phyloP scores from a whole-genome alignment of 2,797 vertebrate genomes.

The Lindbergichthys nudifrons region DNA sequence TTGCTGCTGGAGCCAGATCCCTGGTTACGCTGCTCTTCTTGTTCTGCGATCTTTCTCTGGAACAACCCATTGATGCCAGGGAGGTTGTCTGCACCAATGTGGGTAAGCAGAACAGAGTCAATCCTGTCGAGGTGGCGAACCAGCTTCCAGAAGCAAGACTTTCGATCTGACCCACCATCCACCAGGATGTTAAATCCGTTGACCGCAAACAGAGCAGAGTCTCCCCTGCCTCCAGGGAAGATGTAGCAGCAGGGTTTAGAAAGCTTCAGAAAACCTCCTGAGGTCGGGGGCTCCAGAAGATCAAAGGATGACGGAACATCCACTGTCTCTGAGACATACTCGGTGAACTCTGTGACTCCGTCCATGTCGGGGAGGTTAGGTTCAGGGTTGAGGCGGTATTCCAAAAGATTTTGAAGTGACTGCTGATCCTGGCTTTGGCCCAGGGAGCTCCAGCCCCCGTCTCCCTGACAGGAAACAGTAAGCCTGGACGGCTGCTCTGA shows the following conservation, averaged over 20 bases:
- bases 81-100: constrained; percentile 98
- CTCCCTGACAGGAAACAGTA: constrained; percentile 92
- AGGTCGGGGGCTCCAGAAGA: constrained; percentile 95
- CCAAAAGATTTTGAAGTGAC: constrained; percentile 82
- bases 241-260: constrained; percentile 99
- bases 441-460: constrained; percentile 94
- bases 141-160: constrained; percentile 99
- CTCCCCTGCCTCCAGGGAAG: constrained; percentile 96
- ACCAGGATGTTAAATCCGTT: constrained; percentile 99
- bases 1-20: constrained; percentile 89
- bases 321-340: constrained; percentile 96
- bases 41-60: constrained; percentile 97
- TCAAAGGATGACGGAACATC: constrained; percentile 96
- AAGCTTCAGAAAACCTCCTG: constrained; percentile 97
- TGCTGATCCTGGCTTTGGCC: constrained; percentile 86
- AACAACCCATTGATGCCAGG: constrained; percentile 97
- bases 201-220: constrained; percentile 97
- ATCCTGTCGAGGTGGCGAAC: constrained; percentile 97
- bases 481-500: constrained; percentile 86
- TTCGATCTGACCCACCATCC: constrained; percentile 96
- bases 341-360: constrained; percentile 94
- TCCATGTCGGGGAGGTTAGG: constrained; percentile 93
- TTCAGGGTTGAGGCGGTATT: constrained; percentile 91
- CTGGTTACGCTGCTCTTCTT: constrained; percentile 94
- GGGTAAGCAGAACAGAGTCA: constrained; percentile 96